phyloP scores from a whole-genome alignment of 2,113 vertebrate genomes.

The Taxidea taxus region DNA sequence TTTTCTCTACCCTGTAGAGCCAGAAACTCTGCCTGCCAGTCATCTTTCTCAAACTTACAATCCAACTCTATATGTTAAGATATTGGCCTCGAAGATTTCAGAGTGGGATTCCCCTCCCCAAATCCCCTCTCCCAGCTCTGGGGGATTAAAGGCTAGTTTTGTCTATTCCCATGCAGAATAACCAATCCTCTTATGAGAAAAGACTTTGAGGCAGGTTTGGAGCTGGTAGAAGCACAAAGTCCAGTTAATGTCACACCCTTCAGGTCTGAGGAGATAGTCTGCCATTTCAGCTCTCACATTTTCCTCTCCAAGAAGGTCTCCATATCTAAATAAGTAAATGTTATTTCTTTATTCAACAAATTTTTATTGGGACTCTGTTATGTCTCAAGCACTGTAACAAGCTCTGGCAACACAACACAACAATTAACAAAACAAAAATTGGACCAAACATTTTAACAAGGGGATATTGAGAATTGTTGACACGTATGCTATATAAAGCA shows the following conservation, averaged over 20 bases:
- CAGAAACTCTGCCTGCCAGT: not conserved
- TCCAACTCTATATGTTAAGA: not conserved
- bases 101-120: not conserved
- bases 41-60: not conserved
- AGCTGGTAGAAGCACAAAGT: not conserved
- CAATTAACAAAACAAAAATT: not conserved
- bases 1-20: not conserved
- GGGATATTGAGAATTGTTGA: not conserved
- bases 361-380: not conserved
- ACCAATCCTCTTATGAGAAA: not conserved
- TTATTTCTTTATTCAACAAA: not conserved
- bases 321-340: not conserved
- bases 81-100: not conserved
- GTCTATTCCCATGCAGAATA: not conserved
- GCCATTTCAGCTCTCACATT: not conserved
- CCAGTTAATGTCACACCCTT: not conserved
- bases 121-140: not conserved
- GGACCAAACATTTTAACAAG: not conserved
- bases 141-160: not conserved
- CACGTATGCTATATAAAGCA: not conserved
- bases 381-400: not conserved
- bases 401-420: not conserved
- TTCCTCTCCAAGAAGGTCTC: not conserved
- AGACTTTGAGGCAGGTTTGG: not conserved
- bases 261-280: not conserved